These are phyloP conservation scores for Alligator sinensis DNA, from an alignment of 2,113 vertebrate species.

Conservation along the genomic window DNA sequence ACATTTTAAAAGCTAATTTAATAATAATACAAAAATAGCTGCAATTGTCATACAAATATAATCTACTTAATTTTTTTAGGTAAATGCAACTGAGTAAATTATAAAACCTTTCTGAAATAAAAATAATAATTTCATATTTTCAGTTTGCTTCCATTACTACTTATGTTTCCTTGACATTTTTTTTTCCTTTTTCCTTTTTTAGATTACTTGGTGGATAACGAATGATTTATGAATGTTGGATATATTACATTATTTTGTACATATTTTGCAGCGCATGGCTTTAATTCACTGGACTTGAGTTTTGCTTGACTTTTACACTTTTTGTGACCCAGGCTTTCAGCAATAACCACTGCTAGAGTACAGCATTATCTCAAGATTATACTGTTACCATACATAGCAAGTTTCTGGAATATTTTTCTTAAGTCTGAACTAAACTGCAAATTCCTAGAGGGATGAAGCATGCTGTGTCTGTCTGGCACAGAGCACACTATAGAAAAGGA, in stretches of 20 bases:
- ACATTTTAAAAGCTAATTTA: neutral
- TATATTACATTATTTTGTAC: neutral
- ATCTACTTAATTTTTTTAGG: neutral
- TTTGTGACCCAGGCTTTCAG: neutral
- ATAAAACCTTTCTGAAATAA: neutral
- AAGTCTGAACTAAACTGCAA: neutral
- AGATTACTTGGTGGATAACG: neutral
- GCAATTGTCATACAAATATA: neutral
- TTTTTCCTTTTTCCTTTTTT: neutral
- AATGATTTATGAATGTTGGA: neutral
- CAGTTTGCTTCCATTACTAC: neutral
- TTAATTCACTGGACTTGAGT: neutral
- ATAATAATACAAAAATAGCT: neutral
- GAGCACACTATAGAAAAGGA: neutral
- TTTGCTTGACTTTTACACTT: neutral
- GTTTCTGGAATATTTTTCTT: neutral
- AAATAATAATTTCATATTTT: neutral
- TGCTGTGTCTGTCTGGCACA: neutral
- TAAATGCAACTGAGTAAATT: neutral
- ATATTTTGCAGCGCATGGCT: neutral
- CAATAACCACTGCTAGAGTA: neutral
- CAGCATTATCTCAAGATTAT: neutral
- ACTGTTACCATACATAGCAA: fast-evolving
- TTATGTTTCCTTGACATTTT: neutral
- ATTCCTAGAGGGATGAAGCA: neutral